Evolutionary conservation across 2,888 invertebrate genomes (phyloP).

Genomic region (Zele albiditarsus): DNA sequence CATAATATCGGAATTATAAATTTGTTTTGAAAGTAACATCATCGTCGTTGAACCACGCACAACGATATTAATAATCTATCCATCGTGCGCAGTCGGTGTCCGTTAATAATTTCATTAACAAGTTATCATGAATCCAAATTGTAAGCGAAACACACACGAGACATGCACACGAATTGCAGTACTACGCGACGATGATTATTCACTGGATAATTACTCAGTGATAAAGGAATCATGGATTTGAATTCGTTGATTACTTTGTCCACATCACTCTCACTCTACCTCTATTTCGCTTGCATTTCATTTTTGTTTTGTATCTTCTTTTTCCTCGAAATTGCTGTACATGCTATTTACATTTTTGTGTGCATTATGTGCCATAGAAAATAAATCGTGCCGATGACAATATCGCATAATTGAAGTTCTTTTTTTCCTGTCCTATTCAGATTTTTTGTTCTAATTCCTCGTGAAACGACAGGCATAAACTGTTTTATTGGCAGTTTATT

Average conservation of each 20-base stretch:
- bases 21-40: slow-evolving; percentile 4
- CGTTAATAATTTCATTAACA: slow-evolving; percentile 41
- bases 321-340: slow-evolving; percentile 18
- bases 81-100: slow-evolving; percentile 39
- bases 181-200: slow-evolving; percentile 36
- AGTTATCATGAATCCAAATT: slow-evolving; percentile 24
- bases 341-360: slow-evolving; percentile 40
- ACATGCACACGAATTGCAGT: not conserved
- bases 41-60: not conserved
- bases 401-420: not conserved
- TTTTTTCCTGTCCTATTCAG: not conserved
- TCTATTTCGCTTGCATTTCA: slow-evolving; percentile 18
- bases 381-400: slow-evolving; percentile 29
- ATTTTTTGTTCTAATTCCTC: not conserved
- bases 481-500: not conserved
- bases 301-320: slow-evolving; percentile 6
- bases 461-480: not conserved
- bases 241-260: slow-evolving; percentile 31
- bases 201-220: slow-evolving; percentile 31
- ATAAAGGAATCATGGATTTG: slow-evolving; percentile 33
- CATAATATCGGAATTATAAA: not conserved
- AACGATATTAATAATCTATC: slow-evolving; percentile 8
- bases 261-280: slow-evolving; percentile 24
- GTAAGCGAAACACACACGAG: slow-evolving; percentile 6
- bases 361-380: slow-evolving; percentile 30